Percentiles rank a stretch among this genome's conserved stretches.
Evolutionary conservation across 1,140 invertebrate genomes (phyloP).

Genomic region (Nephila pilipes): DNA sequence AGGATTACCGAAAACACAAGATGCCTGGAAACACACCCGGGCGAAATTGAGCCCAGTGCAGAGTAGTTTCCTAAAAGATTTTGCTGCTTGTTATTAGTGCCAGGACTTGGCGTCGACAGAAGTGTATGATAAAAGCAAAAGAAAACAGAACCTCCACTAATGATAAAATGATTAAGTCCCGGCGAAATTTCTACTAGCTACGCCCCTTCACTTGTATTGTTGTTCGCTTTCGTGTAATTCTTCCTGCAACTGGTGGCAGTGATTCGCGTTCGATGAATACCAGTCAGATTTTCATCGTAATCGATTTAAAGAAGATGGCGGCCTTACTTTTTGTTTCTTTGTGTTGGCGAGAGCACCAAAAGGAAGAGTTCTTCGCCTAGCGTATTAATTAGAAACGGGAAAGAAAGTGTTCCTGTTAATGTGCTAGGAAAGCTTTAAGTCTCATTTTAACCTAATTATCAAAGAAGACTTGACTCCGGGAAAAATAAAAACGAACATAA

Average conservation of each 20-base stretch:
- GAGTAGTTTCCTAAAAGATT: constrained; percentile 65
- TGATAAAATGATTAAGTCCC: constrained; percentile 76
- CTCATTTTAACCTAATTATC: constrained; percentile 70
- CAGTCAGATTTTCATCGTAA: constrained; percentile 76
- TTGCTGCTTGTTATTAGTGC: constrained; percentile 67
- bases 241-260: constrained; percentile 67
- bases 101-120: neutral
- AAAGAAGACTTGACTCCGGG: constrained; percentile 6
- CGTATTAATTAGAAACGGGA: constrained; percentile 66
- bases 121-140: constrained; percentile 68
- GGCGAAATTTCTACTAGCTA: constrained; percentile 48
- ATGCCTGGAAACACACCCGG: constrained; percentile 62
- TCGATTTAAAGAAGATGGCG: constrained; percentile 74
- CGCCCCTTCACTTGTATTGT: constrained; percentile 59
- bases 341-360: constrained; percentile 41
- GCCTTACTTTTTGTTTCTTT: constrained; percentile 58
- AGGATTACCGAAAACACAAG: constrained; percentile 66
- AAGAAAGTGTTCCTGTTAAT: constrained; percentile 65
- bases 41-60: constrained; percentile 64
- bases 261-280: constrained; percentile 65
- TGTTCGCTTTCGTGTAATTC: neutral
- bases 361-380: constrained; percentile 64
- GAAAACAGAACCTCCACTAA: constrained; percentile 55
- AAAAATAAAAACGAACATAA: neutral
- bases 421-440: constrained; percentile 27